phyloP scores from a whole-genome alignment of 64 coral and sea anemone species.

The Stichodactyla mertensii region DNA sequence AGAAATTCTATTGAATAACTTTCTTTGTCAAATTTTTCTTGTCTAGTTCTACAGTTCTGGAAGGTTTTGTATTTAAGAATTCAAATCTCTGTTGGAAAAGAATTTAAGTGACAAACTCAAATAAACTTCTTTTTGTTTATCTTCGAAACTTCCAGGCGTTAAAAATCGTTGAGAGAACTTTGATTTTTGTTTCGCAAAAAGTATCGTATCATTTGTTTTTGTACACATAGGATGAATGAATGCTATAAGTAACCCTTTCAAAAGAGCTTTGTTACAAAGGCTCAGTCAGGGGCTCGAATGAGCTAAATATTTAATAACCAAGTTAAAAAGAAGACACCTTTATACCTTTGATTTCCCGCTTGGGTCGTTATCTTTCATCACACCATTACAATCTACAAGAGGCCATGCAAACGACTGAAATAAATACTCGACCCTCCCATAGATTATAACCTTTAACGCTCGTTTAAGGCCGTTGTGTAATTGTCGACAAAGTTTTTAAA shows the following conservation, averaged over 20 bases:
- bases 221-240: neutral
- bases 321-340: neutral
- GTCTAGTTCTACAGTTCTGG: too few species aligned
- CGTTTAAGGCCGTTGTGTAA: neutral
- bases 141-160: neutral
- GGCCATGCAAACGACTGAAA: neutral
- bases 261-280: constrained; percentile 1
- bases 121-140: too few species aligned
- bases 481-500: neutral
- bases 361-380: neutral
- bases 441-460: neutral
- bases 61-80: too few species aligned
- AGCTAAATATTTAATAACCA: constrained; percentile 1
- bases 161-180: neutral
- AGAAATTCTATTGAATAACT: neutral
- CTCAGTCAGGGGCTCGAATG: neutral
- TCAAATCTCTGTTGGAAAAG: too few species aligned
- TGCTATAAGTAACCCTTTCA: neutral
- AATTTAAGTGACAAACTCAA: too few species aligned
- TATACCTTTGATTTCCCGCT: neutral
- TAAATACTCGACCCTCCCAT: neutral
- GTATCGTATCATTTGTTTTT: neutral
- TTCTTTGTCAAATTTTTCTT: neutral
- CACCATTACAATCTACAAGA: neutral
- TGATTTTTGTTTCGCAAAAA: neutral